Conservation (phyloP, 64 coral and sea anemone species). For the Dendronephthya gigantea region DNA sequence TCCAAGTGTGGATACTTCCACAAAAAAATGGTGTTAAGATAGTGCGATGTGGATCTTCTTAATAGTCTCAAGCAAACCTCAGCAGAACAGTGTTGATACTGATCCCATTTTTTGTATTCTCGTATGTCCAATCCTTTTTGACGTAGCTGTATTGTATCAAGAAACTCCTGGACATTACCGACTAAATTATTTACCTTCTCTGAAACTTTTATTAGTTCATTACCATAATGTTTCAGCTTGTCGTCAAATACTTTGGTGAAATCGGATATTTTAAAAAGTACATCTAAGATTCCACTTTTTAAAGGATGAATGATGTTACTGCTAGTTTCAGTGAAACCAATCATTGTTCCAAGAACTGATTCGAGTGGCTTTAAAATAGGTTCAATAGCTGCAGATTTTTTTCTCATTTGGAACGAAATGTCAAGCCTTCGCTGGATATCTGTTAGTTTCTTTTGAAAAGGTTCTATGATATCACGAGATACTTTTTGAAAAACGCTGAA, state of each 20-base stretch:
- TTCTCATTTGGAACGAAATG: slow-evolving; percentile 49
- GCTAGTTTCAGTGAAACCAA: slow-evolving; percentile 8
- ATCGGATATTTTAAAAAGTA: slow-evolving; percentile 50
- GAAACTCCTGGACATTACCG: slow-evolving; percentile 62
- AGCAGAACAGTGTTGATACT: slow-evolving; percentile 68
- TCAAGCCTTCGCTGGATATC: slow-evolving; percentile 44
- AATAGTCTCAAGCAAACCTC: slow-evolving; percentile 69
- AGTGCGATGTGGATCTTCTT: slow-evolving; percentile 59
- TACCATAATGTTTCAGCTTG: slow-evolving; percentile 57
- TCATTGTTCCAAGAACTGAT: slow-evolving; percentile 36
- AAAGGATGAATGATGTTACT: slow-evolving; percentile 26
- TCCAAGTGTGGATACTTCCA: slow-evolving; percentile 87
- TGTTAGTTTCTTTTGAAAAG: slow-evolving; percentile 39
- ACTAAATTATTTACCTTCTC: slow-evolving; percentile 63
- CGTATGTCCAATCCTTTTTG: slow-evolving; percentile 54
- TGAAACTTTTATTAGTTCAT: slow-evolving; percentile 35
- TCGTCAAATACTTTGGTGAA: slow-evolving; percentile 43
- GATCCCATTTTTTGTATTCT: slow-evolving; percentile 20
- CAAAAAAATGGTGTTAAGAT: slow-evolving; percentile 63
- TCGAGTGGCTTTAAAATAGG: slow-evolving; percentile 49
- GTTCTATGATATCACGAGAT: slow-evolving; percentile 43
- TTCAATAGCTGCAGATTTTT: slow-evolving; percentile 45
- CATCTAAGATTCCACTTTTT: slow-evolving; percentile 40
- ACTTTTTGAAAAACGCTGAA: slow-evolving; percentile 53
- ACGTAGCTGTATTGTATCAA: slow-evolving; percentile 65